These are phyloP conservation scores for Hassar affinis DNA, from an alignment of 2,113 vertebrate species.

Conservation along the genomic window DNA sequence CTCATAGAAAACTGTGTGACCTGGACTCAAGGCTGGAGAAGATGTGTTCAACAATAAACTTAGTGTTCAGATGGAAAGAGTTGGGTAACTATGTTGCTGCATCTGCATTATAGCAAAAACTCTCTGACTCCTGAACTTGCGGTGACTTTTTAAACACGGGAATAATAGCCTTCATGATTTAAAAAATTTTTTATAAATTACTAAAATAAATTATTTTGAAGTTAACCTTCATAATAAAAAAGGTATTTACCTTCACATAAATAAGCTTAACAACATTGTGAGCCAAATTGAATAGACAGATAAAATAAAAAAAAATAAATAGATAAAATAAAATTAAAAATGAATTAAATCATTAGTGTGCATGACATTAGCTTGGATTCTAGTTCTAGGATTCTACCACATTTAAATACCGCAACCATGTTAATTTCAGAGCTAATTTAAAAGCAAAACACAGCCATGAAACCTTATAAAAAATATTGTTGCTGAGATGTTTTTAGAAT, in stretches of 20 bases:
- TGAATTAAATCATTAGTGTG: background rate
- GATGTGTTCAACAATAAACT: slow-evolving; percentile 60
- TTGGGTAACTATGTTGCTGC: slow-evolving; percentile 50
- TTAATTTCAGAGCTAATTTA: background rate
- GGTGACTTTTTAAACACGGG: background rate
- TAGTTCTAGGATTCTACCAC: background rate
- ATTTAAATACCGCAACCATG: background rate
- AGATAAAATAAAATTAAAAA: background rate
- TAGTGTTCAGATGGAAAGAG: slow-evolving; percentile 43
- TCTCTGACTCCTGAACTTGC: slow-evolving; percentile 43
- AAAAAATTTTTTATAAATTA: background rate
- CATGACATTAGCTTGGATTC: background rate
- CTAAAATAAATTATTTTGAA: too few species aligned
- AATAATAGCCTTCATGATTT: background rate
- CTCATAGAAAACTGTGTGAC: slow-evolving; percentile 21
- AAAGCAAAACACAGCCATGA: background rate
- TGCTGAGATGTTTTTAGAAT: background rate
- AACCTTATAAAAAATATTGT: background rate
- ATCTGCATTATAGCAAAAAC: slow-evolving; percentile 47
- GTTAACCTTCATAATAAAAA: background rate
- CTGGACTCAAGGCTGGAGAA: slow-evolving; percentile 34
- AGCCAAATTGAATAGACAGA: background rate
- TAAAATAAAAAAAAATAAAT: background rate
- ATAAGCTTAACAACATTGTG: background rate
- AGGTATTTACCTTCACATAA: background rate